Evolutionary conservation across 2,888 invertebrate genomes (phyloP).

Genomic region (Tuberolachnus salignus): DNA sequence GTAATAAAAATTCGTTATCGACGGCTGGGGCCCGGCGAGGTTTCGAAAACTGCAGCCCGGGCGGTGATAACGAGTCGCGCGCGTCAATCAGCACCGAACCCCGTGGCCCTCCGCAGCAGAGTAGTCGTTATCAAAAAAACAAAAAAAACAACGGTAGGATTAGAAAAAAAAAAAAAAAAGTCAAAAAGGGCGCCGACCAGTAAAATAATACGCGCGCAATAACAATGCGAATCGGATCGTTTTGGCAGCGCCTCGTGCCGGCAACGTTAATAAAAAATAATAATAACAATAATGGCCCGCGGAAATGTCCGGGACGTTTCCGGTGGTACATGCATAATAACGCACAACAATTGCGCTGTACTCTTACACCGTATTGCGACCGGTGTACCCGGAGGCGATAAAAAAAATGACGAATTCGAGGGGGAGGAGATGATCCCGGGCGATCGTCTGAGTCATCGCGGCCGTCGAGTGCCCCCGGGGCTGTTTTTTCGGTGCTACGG

Average conservation of each 20-base stretch:
- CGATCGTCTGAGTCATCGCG: not conserved
- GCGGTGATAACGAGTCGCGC: not conserved
- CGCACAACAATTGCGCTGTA: not conserved
- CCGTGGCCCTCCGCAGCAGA: not conserved
- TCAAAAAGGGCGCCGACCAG: not conserved
- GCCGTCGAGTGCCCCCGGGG: not conserved
- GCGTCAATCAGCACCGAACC: constrained; percentile 7
- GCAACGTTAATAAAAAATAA: not conserved
- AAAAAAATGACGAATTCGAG: not conserved
- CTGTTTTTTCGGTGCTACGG: not conserved
- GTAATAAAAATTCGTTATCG: not conserved
- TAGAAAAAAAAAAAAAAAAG: not conserved
- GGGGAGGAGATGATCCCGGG: not conserved
- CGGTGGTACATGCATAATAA: not conserved
- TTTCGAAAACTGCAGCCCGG: not conserved
- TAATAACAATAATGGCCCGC: too few species aligned
- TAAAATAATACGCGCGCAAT: not conserved
- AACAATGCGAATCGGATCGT: not conserved
- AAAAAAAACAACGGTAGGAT: too few species aligned
- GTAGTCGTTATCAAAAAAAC: not conserved
- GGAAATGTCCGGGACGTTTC: not conserved
- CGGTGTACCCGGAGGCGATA: not conserved
- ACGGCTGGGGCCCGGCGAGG: not conserved
- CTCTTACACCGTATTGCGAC: too few species aligned
- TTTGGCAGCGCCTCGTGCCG: not conserved